Base-by-base conservation (phyloP, 2,888 invertebrate genomes). In the Andrena camellia region DNA sequence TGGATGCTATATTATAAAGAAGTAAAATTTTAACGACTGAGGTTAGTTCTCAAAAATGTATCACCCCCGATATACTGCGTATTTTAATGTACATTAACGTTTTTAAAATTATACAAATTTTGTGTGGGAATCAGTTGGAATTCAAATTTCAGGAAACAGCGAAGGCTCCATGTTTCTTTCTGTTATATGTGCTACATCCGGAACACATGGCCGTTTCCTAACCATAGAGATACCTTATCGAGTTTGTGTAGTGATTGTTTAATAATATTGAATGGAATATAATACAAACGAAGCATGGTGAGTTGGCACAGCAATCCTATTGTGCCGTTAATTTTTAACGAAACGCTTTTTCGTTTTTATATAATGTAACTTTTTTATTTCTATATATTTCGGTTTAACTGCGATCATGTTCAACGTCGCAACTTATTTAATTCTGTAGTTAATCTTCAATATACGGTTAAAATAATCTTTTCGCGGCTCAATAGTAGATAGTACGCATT, bases 201-300 rank as follows among this genome's bases (percentile, higher is more conserved):
- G 96, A 79, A 94, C 94, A 89, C 95, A 93, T 85, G 87, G 81
- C 69, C 64, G 54, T 13, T 66, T 68, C 29, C 62, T 79, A 81
- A 81, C 75, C 75, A 2, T 2, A n/a, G 62, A 70, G 54, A 17
- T 64, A 8, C 50, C n/a, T 57, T 26, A 23, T 60, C 26, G n/a
- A n/a, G 31, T 59, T 73, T 29, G 35, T 67, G 42, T 68, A 73
- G 8, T 59, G 7, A 10, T 59, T 59, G 63, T 72, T 64, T 66
- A 31, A 33, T 17, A 63, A 59, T 26, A 80, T 68, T 79, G 74
- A 83, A 81, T 83, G 74, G 69, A 70, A 85, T 48, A 78, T 67
- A 71, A 35, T 60, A 59, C 62, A 54, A 60, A 35, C 23, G 26
- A 81, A 85, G 5, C n/a, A 87, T 86, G 86, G 87, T 87, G 68